Conservation (phyloP, 2,888 invertebrate species). For the Hemistola chrysoprasaria region DNA sequence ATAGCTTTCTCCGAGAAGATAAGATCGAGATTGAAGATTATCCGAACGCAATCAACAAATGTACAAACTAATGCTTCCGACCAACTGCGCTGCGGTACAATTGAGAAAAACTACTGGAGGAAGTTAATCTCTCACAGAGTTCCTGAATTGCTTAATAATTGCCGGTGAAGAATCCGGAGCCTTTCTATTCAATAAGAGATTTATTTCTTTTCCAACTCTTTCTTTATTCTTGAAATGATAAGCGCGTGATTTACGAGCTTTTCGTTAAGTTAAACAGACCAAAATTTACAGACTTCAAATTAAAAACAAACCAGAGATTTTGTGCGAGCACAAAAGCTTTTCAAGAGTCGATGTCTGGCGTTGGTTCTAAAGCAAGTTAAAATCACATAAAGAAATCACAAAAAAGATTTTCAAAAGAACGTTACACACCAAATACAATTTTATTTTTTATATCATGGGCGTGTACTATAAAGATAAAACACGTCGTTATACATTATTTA, state of each 20-base stretch:
- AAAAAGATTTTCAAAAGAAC: too few species aligned
- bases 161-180: slow-evolving; percentile 8
- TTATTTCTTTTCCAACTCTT: neutral
- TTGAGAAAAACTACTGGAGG: slow-evolving; percentile 48
- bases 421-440: slow-evolving; percentile 12
- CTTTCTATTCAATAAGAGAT: neutral
- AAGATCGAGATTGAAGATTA: slow-evolving; percentile 55
- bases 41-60: slow-evolving; percentile 64
- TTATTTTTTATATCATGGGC: too few species aligned
- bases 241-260: neutral
- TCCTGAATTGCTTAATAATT: slow-evolving; percentile 40
- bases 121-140: slow-evolving; percentile 42
- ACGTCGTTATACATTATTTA: too few species aligned
- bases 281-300: slow-evolving; percentile 21
- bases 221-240: too few species aligned
- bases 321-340: slow-evolving; percentile 19
- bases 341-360: slow-evolving; percentile 9
- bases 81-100: slow-evolving; percentile 49
- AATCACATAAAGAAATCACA: slow-evolving; percentile 1
- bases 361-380: slow-evolving; percentile 12
- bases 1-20: slow-evolving; percentile 69
- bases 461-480: too few species aligned
- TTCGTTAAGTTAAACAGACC: too few species aligned
- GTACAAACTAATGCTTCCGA: slow-evolving; percentile 57
- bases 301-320: slow-evolving; percentile 23